phyloP scores from a whole-genome alignment of 2,797 vertebrate species.

The Podarcis siculus region DNA sequence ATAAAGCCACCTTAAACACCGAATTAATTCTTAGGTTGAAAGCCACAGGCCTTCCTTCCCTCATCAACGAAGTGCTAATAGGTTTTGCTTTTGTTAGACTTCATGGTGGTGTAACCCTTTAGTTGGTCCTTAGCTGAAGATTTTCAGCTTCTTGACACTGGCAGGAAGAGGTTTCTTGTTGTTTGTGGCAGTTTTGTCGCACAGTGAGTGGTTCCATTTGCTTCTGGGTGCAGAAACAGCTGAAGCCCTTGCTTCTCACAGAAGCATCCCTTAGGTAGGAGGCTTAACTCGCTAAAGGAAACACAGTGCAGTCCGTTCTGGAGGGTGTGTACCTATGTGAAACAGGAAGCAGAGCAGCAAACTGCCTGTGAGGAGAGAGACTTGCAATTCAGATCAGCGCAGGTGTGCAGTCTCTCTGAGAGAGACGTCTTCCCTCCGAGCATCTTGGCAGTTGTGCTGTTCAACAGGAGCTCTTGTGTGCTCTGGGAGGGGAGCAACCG shows the following conservation, averaged over 20 bases:
- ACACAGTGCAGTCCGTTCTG: conserved; percentile 64
- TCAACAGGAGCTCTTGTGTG: conserved; percentile 49
- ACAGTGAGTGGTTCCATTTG: not conserved
- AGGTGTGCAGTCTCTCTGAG: conserved; percentile 75
- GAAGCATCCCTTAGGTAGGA: conserved; percentile 69
- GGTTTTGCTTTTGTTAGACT: conserved; percentile 51
- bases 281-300: conserved; percentile 69
- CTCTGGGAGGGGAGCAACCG: conserved; percentile 30
- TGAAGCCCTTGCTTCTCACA: conserved; percentile 27
- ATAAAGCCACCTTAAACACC: not conserved
- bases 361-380: conserved; percentile 55
- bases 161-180: not conserved
- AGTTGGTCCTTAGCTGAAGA: conserved; percentile 12
- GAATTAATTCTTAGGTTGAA: conserved; percentile 8
- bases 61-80: conserved; percentile 24
- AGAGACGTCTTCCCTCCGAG: conserved; percentile 53
- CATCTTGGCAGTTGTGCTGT: conserved; percentile 60
- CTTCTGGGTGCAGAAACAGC: conserved; percentile 17
- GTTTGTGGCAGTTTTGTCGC: not conserved
- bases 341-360: conserved; percentile 77
- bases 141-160: not conserved
- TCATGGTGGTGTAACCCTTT: conserved; percentile 31
- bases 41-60: conserved; percentile 15
- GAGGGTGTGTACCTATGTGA: conserved; percentile 79
- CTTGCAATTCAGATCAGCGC: conserved; percentile 59